A percentile compares a stretch with the other conserved stretches of the same genome.
Evolutionary conservation across 1,140 invertebrate genomes (phyloP).

Genomic region (Globodera rostochiensis): DNA sequence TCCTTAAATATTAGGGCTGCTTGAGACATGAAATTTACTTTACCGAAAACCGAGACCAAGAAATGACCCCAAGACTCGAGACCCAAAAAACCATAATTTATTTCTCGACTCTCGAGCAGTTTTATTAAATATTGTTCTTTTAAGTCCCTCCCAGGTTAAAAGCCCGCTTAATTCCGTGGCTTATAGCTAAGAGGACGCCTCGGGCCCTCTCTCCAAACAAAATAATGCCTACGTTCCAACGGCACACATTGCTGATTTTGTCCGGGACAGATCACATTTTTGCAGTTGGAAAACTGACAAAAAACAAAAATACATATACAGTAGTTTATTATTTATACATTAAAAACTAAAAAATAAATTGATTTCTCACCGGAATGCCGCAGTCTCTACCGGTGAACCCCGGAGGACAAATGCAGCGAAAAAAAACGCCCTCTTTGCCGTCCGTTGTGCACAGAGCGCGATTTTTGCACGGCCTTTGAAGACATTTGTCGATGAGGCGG

Average conservation of each 20-base stretch:
- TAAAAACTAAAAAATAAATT: not conserved
- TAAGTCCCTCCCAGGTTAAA: too few relatives aligned
- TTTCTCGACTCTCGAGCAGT: too few relatives aligned
- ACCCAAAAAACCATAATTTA: too few relatives aligned
- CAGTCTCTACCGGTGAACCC: conserved; percentile 30
- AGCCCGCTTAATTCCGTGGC: too few relatives aligned
- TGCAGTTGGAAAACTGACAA: not conserved
- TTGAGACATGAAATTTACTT: too few relatives aligned
- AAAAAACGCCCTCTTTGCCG: conserved; percentile 18
- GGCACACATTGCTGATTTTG: not conserved
- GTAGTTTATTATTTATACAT: not conserved
- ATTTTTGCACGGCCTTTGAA: conserved; percentile 32
- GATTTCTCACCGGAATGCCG: not conserved
- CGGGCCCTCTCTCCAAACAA: too few relatives aligned
- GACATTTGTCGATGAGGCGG: conserved; percentile 28
- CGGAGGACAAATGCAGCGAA: conserved; percentile 18
- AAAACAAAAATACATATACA: not conserved
- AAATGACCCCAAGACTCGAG: too few relatives aligned
- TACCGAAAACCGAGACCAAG: too few relatives aligned
- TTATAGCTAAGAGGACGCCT: too few relatives aligned
- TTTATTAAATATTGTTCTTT: too few relatives aligned
- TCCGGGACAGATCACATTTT: not conserved
- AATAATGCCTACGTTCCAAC: not conserved
- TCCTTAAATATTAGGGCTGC: too few relatives aligned
- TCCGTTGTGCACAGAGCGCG: conserved; percentile 24